Base-by-base conservation (phyloP, 2,888 invertebrate species). In the Vanessa cardui region DNA sequence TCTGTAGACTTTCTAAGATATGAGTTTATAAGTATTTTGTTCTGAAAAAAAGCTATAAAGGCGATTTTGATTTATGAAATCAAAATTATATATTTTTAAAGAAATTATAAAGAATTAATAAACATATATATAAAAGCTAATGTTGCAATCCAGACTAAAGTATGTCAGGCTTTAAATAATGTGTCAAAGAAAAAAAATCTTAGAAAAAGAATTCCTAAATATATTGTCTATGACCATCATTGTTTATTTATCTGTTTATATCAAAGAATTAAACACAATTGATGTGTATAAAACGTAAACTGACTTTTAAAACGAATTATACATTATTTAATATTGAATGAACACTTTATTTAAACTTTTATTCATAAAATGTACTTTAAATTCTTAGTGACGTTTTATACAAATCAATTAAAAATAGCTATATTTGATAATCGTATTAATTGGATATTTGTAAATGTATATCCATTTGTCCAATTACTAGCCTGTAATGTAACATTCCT, bases 401-500 rank as follows among this genome's bases (percentile, higher is more conserved):
- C 26, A 54, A 54, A 54, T 54, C 2, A 54, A 54, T 31, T 33
- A 1, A 12, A 49, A 9, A 26, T 31, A 47, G 21, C 6, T 61
- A 18, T 49, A n/a, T 18, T 26, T 54, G 44, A 50, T 46, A 9
- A 52, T 33, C 6, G 44, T 33, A 39, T 44, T 60, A 54, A 54
- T 54, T 52, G 64, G 60, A 54, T 65, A 52, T 60, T 20, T 62
- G 26, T 67, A 64, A 64, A 56, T 68, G 39, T 68, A 50, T 65
- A 33, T 68, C 62, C 26, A 59, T 44, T 39, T 70, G 70, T 71
- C 70, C 70, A 65, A 65, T 56, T 63, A 33, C 21, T 39, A 64
- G 61, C 47, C 54, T 72, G 58, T 44, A 63, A 70, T 69, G 69
- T 71, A 70, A 73, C 71, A 74, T 80, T 83, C 81, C 80, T 85